These are phyloP conservation scores for Cacatua alba DNA, from an alignment of 2,113 vertebrate species.

Conservation along the genomic window DNA sequence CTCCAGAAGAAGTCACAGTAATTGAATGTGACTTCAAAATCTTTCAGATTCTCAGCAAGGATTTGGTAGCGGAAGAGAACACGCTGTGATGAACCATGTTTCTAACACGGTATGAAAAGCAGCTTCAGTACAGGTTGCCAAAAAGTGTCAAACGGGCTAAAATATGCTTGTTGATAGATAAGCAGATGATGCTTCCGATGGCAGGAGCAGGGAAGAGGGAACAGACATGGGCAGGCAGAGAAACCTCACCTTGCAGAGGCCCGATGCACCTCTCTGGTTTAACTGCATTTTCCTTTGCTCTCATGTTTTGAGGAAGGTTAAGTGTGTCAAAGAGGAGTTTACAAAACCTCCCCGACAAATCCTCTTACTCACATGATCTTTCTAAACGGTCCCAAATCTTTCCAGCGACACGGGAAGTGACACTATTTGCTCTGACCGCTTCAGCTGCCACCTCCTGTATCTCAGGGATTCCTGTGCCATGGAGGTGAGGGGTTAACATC, in stretches of 20 bases:
- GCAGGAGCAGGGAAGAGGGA: neutral
- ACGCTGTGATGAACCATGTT: neutral
- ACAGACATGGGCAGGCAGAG: neutral
- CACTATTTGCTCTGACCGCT: neutral
- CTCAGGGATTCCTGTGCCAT: rapidly evolving
- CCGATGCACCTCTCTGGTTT: neutral
- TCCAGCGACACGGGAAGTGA: neutral
- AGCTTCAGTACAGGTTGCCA: neutral
- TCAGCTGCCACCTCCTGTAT: neutral
- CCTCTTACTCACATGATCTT: slow-evolving; percentile 46
- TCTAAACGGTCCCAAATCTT: neutral
- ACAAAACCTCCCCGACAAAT: slow-evolving; percentile 21
- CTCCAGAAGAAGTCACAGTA: neutral
- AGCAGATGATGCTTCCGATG: neutral
- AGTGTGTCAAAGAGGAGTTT: neutral
- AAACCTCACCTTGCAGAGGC: neutral
- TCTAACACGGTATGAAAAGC: neutral
- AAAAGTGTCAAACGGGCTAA: neutral
- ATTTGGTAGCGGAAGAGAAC: slow-evolving; percentile 2
- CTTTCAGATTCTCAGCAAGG: slow-evolving; percentile 21
- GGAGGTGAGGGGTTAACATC: neutral
- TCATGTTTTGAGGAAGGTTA: neutral
- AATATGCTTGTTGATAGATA: neutral
- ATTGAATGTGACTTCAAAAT: slow-evolving; percentile 9
- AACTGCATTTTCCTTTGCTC: neutral